These are phyloP conservation scores for Eupithecia vulgata DNA, from an alignment of 2,888 invertebrate species.

Conservation along the genomic window DNA sequence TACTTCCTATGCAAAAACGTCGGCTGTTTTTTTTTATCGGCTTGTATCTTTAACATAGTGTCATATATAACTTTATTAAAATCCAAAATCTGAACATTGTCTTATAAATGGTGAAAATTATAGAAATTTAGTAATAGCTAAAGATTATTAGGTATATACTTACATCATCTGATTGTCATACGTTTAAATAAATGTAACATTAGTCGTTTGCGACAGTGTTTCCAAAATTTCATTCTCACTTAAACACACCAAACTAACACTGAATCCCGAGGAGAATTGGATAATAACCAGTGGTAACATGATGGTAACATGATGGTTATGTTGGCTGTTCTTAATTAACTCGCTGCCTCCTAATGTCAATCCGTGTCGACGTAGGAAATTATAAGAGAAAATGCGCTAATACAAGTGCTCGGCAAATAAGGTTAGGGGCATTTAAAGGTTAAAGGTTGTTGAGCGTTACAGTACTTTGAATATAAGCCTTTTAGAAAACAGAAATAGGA, in stretches of 20 bases:
- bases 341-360: slow-evolving; percentile 19
- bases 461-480: slow-evolving; percentile 14
- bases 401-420: slow-evolving; percentile 23
- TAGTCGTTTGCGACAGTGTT: neutral
- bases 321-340: slow-evolving; percentile 24
- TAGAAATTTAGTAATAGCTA: too few relatives aligned
- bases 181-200: too few relatives aligned
- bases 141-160: too few relatives aligned
- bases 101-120: too few relatives aligned
- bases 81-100: too few relatives aligned
- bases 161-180: neutral
- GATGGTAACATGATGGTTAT: slow-evolving; percentile 23
- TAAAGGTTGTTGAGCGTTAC: slow-evolving; percentile 17
- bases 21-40: neutral
- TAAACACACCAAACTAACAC: neutral
- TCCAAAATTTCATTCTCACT: neutral
- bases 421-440: slow-evolving; percentile 14
- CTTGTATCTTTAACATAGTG: neutral
- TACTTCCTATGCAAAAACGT: too few relatives aligned
- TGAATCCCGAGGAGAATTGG: slow-evolving; percentile 3
- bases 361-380: slow-evolving; percentile 23
- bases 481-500: slow-evolving; percentile 1
- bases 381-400: slow-evolving; percentile 23
- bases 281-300: slow-evolving; percentile 14
- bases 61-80: too few relatives aligned